A percentile compares a stretch with the other conserved stretches of the same genome.
These are phyloP conservation scores for Blastomussa wellsi DNA, from an alignment of 92 coral and sea anemone species.

Conservation along the genomic window DNA sequence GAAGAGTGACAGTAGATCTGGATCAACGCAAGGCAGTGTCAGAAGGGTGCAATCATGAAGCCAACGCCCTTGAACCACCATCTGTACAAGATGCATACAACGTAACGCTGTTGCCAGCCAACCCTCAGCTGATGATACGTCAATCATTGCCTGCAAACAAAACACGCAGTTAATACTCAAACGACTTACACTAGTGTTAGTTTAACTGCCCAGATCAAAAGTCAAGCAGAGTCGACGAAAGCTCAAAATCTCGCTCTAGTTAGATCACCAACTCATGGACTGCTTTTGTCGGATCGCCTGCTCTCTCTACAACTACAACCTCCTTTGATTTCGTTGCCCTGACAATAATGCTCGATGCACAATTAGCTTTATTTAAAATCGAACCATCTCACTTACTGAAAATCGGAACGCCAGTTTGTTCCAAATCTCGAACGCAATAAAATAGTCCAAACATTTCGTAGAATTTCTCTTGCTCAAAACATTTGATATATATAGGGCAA, in stretches of 20 bases:
- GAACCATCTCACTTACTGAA: too few relatives aligned
- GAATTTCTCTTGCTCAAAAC: too few relatives aligned
- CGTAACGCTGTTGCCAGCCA: slow-evolving; percentile 93
- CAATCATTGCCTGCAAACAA: slow-evolving; percentile 88
- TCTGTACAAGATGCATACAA: slow-evolving; percentile 89
- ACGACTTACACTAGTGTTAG: background rate
- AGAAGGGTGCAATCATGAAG: slow-evolving; percentile 88
- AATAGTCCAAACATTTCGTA: too few relatives aligned
- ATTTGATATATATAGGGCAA: too few relatives aligned
- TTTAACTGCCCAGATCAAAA: background rate
- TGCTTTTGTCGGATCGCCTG: background rate
- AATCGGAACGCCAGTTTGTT: too few relatives aligned
- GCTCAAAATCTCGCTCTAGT: background rate
- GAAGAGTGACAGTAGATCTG: slow-evolving; percentile 74
- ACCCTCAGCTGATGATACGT: slow-evolving; percentile 94
- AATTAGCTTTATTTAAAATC: too few relatives aligned
- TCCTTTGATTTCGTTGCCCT: background rate
- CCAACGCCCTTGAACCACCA: slow-evolving; percentile 98
- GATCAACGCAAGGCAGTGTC: slow-evolving; percentile 81
- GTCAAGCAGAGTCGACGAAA: background rate
- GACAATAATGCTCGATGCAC: too few relatives aligned
- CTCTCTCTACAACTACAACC: background rate
- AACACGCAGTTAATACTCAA: background rate
- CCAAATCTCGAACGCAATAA: too few relatives aligned
- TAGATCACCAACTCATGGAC: background rate